These are phyloP conservation scores for Podarcis cretensis DNA, from an alignment of 2,113 vertebrate species.

Conservation along the genomic window DNA sequence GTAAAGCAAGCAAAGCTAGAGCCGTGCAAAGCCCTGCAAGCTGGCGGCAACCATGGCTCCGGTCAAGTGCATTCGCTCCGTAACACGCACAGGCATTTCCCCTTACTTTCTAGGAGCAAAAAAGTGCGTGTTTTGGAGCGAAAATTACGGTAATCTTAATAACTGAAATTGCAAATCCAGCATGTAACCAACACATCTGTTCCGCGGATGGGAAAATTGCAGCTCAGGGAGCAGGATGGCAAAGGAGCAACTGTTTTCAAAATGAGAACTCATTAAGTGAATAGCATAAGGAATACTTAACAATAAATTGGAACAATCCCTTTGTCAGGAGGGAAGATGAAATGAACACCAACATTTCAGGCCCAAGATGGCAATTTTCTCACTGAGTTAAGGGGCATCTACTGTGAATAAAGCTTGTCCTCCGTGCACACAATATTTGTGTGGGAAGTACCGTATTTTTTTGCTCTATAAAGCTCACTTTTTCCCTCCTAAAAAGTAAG, in stretches of 20 bases:
- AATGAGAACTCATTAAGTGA: background rate
- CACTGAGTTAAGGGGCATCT: background rate
- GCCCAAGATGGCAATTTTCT: background rate
- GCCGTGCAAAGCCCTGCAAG: too few relatives aligned
- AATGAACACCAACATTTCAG: background rate
- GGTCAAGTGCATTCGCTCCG: too few relatives aligned
- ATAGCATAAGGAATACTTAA: background rate
- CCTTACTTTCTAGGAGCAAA: too few relatives aligned
- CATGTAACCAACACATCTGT: background rate
- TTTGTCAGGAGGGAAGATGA: background rate
- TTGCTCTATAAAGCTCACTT: too few relatives aligned
- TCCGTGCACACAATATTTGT: too few relatives aligned
- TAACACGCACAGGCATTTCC: too few relatives aligned
- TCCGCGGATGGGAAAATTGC: background rate
- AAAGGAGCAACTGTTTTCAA: constrained; percentile 5
- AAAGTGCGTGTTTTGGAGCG: too few relatives aligned
- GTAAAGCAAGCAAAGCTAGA: too few relatives aligned
- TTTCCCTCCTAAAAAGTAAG: too few relatives aligned
- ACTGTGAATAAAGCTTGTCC: background rate
- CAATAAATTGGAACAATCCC: background rate
- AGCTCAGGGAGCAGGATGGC: background rate
- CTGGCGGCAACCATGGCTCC: too few relatives aligned
- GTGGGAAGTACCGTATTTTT: too few relatives aligned
- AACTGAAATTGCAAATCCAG: background rate
- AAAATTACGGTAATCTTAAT: background rate